Base-by-base conservation (phyloP, 30 jellyfish, hydroid and myxozoan species). In the Kudoa iwatai region DNA sequence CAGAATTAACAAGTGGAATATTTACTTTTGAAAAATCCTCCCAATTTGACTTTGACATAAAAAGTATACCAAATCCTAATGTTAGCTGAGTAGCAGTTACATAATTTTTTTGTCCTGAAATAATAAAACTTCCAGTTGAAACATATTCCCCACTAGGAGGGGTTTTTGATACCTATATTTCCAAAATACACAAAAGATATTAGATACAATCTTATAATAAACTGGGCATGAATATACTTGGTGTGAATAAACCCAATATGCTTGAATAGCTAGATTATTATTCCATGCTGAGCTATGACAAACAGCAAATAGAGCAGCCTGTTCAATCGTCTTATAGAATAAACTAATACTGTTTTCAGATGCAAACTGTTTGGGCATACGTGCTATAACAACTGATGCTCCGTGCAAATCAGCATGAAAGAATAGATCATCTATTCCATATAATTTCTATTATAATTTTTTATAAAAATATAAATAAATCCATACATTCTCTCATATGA, bases 241-340 rank as follows among this genome's bases (percentile, higher is more conserved):
- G 31, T 77, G 36, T 50, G 57, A 84, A 19, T 53, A 40, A 6
- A 77, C 96, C 96, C 96, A 77, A 86, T 86, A 77, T 18, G 96
- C 96, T 45, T 85, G 64, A 9, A 86, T 63, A 16, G 62, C 88
- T 32, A 77, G 83, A 25, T 83, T 63, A 24, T 83, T 83, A 16
- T 77, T 85, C 96, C 96, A 77, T 21, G 88, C 96, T 24, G 85
- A 86, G 48, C 96, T 77, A 81, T 62, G 57, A 30, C 88, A 77
- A 16, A 77, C 65, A 0, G 96, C 96, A 83, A 77, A 54, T 20
- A 88, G 61, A 9, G 88, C 96, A 9, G 96, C 88, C 58, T 77
- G 88, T 44, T 56, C 53, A 11, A 77, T 48, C 6, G 96, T 77
- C 11, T 62, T 60, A 3, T 86, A 84, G n/a, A n/a, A n/a, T n/a